These are phyloP conservation scores for Punctoribates punctum DNA, from an alignment of 2,888 invertebrate genomes.

Conservation along the genomic window DNA sequence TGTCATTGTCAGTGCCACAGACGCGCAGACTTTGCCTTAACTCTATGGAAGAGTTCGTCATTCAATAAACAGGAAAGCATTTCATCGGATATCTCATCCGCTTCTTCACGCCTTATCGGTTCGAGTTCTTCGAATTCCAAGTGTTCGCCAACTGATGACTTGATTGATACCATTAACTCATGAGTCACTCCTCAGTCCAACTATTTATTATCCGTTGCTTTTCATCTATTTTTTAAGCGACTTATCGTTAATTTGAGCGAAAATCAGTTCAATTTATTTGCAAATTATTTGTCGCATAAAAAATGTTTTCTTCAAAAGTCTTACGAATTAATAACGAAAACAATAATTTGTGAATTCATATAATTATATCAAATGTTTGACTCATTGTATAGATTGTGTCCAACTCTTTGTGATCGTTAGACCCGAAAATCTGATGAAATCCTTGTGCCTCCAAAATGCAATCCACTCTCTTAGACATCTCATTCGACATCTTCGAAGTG, in stretches of 20 bases:
- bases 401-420: not conserved
- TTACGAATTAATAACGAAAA: not conserved
- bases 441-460: constrained; percentile 33
- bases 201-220: too few species aligned
- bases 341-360: too few species aligned
- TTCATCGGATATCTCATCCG: constrained; percentile 42
- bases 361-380: too few species aligned
- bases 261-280: not conserved
- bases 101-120: constrained; percentile 43
- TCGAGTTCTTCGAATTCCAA: constrained; percentile 38
- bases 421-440: constrained; percentile 17
- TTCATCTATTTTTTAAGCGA: too few species aligned
- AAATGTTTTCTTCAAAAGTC: not conserved
- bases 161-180: constrained; percentile 5
- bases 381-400: not conserved
- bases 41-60: constrained; percentile 13
- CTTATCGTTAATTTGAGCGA: too few species aligned
- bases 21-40: constrained; percentile 32
- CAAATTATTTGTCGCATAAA: not conserved
- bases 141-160: constrained; percentile 36
- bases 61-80: constrained; percentile 39
- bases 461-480: not conserved
- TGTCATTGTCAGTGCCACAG: constrained; percentile 43
- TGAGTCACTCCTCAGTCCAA: not conserved
- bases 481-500: not conserved